Percentiles rank a stretch among this genome's conserved stretches.
Conservation (phyloP, 1,140 invertebrate species). For the Mylabris phalerata region DNA sequence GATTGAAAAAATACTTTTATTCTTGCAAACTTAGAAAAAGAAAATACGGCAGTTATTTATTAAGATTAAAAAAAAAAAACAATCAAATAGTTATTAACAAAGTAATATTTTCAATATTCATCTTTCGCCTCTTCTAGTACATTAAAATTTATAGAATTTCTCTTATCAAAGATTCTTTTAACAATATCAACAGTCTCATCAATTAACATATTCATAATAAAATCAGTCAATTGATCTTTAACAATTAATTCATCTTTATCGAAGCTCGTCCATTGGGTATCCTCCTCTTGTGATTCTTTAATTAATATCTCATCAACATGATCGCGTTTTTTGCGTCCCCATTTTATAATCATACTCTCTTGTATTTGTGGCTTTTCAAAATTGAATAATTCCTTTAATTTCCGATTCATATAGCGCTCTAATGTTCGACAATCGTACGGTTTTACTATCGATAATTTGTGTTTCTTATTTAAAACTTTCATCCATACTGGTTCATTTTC, state of each 20-base stretch:
- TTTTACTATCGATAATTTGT: slow-evolving; percentile 39
- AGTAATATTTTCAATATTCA: too few relatives aligned
- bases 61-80: too few relatives aligned
- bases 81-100: too few relatives aligned
- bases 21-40: too few relatives aligned
- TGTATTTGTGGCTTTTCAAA: slow-evolving; percentile 49
- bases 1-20: too few relatives aligned
- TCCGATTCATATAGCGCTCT: slow-evolving; percentile 48
- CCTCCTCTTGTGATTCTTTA: slow-evolving; percentile 61
- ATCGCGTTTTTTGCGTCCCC: slow-evolving; percentile 63
- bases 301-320: slow-evolving; percentile 65
- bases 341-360: slow-evolving; percentile 56
- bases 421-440: slow-evolving; percentile 44
- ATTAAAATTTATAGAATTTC: not conserved
- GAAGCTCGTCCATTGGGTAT: slow-evolving; percentile 65
- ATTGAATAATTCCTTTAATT: slow-evolving; percentile 50
- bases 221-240: slow-evolving; percentile 59
- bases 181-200: slow-evolving; percentile 49
- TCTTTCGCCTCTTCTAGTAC: too few relatives aligned
- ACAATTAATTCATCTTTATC: slow-evolving; percentile 61
- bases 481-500: slow-evolving; percentile 50
- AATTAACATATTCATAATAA: slow-evolving; percentile 56
- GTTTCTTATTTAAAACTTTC: slow-evolving; percentile 40
- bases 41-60: too few relatives aligned
- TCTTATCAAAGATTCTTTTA: slow-evolving; percentile 18